Conservation (phyloP, 2,113 vertebrate species). For the Tringa solitaria region DNA sequence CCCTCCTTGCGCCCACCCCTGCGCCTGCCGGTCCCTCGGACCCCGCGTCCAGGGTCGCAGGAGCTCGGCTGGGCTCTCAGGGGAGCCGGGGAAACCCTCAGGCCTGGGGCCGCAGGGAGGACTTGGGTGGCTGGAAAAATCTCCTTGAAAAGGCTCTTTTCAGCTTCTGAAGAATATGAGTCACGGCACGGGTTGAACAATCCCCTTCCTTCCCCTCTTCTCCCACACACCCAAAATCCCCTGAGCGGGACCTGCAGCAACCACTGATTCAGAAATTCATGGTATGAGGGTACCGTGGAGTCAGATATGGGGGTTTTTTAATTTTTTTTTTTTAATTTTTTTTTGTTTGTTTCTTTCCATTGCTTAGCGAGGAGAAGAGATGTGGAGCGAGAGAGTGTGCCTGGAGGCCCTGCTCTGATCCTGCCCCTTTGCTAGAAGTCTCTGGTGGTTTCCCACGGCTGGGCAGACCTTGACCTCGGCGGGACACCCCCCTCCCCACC, state of each 20-base stretch:
- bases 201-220: slow-evolving; percentile 61
- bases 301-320: background rate
- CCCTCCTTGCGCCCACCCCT: background rate
- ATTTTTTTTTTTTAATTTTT: background rate
- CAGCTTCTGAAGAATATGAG: slow-evolving; percentile 61
- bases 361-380: slow-evolving; percentile 1
- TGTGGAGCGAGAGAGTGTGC: background rate
- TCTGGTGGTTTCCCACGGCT: background rate
- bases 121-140: slow-evolving; percentile 17
- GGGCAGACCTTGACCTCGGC: background rate
- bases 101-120: background rate
- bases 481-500: background rate
- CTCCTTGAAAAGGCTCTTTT: slow-evolving; percentile 30
- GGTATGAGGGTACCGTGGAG: background rate
- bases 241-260: slow-evolving; percentile 29
- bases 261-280: slow-evolving; percentile 63
- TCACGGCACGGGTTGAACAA: slow-evolving; percentile 38
- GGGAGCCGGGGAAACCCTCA: background rate
- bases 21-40: background rate
- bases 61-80: background rate
- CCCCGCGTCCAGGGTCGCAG: background rate
- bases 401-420: background rate
- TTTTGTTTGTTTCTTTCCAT: background rate
- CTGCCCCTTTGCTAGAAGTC: background rate
- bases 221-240: slow-evolving; percentile 67